A percentile compares a stretch with the other conserved stretches of the same genome.
Conservation (phyloP, 2,113 vertebrate genomes). For the Lynx canadensis region DNA sequence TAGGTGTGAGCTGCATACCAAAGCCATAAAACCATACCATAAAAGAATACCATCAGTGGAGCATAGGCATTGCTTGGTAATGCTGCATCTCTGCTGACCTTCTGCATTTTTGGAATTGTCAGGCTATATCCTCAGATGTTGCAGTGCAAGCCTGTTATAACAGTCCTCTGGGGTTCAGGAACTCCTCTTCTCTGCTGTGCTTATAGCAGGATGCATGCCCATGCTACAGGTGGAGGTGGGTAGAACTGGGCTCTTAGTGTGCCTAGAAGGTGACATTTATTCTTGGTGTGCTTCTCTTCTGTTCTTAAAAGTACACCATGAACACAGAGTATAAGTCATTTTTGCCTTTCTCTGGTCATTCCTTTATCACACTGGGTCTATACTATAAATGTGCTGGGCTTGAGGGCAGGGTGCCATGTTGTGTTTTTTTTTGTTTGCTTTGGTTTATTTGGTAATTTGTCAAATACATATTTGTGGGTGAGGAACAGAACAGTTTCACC, state of each 20-base stretch:
- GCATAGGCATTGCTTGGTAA: neutral
- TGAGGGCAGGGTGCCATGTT: neutral
- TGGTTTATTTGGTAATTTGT: slow-evolving; percentile 4
- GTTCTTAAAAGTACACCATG: neutral
- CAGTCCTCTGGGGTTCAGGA: neutral
- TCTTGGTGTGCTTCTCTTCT: neutral
- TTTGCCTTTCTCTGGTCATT: neutral
- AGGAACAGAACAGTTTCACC: neutral
- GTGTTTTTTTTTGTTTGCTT: neutral
- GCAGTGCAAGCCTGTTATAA: neutral
- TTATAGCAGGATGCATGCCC: neutral
- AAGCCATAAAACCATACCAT: neutral
- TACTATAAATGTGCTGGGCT: neutral
- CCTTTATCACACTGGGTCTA: neutral
- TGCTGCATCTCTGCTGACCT: neutral
- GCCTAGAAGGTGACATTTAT: neutral
- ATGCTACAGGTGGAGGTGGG: neutral
- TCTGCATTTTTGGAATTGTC: neutral
- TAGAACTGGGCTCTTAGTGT: neutral
- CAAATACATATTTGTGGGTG: neutral
- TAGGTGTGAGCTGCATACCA: neutral
- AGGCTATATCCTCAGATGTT: neutral
- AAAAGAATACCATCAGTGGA: neutral
- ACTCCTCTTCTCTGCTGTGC: neutral
- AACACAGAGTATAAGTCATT: neutral